Base-by-base conservation (phyloP, 2,888 invertebrate species). In the Heteropelma amictum region DNA sequence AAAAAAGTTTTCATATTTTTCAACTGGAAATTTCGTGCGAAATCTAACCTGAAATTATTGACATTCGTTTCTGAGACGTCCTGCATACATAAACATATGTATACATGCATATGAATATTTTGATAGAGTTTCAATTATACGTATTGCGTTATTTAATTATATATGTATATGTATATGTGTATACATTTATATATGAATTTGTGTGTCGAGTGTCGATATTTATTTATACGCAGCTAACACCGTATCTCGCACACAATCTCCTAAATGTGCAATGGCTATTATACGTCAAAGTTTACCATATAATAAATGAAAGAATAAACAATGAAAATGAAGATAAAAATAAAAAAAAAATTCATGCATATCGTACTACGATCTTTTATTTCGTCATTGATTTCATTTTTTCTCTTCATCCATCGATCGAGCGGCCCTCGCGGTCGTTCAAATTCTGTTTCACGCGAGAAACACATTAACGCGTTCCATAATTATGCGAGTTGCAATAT, bases 201-300 rank as follows among this genome's bases (percentile, higher is more conserved):
- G 56, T 56, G 23, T 69, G 42, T 47, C 71, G 63, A 64, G 56
- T 73, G 70, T 74, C 47, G 51, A 71, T 71, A 67, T 58, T 26
- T 33, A 30, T 30, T 35, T 54, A 38, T 12, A 47, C 23, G 30
- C 42, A 72, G 35, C 42, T 65, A 33, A 54, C 33, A 47, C 64
- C 45, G 40, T 60, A 42, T 54, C 47, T 54, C 70, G 54, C 64
- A 35, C 33, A 58, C 68, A 65, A 38, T 51, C 60, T 53, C 21
- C n/a, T 70, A 54, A 65, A 70, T 70, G 60, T 70, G 60, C 74
- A 63, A 65, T 67, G 33, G 54, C 42, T 70, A 58, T 60, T 42
- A 35, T 17, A 45, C 33, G 10, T 54, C 14, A 38, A 47, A 47
- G 56, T 58, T 68, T 3, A 42, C 49, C 5, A 54, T 28, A 49